phyloP scores from a whole-genome alignment of 1,140 invertebrate species.

The Eriocheir sinensis region DNA sequence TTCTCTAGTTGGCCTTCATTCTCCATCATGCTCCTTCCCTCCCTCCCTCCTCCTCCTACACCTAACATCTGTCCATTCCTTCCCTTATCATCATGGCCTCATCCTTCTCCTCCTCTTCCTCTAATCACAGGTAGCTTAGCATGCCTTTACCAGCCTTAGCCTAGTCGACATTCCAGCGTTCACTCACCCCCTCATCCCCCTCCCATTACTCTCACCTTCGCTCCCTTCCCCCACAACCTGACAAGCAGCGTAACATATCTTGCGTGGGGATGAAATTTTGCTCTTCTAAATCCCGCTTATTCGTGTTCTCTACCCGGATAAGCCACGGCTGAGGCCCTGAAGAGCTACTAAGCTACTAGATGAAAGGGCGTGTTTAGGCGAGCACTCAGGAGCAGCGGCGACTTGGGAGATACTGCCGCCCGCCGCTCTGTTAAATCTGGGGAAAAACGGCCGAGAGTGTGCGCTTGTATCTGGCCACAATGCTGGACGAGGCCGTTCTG shows the following conservation, averaged over 20 bases:
- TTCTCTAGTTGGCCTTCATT: neutral
- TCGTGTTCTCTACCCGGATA: neutral
- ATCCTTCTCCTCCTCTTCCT: too few species aligned
- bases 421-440: neutral
- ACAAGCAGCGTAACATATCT: neutral
- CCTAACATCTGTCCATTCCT: neutral
- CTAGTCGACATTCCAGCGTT: neutral
- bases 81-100: too few species aligned
- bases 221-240: neutral
- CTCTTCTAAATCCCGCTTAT: conserved; percentile 15
- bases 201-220: neutral
- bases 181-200: neutral
- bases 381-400: neutral
- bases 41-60: neutral
- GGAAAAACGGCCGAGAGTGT: neutral
- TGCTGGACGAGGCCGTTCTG: neutral
- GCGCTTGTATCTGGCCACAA: neutral
- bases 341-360: neutral
- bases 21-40: neutral
- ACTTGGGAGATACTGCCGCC: neutral
- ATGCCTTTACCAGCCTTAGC: neutral
- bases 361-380: neutral
- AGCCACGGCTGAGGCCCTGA: neutral
- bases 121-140: neutral
- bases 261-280: neutral